phyloP scores from a whole-genome alignment of 2,113 vertebrate genomes.

The Taxidea taxus region DNA sequence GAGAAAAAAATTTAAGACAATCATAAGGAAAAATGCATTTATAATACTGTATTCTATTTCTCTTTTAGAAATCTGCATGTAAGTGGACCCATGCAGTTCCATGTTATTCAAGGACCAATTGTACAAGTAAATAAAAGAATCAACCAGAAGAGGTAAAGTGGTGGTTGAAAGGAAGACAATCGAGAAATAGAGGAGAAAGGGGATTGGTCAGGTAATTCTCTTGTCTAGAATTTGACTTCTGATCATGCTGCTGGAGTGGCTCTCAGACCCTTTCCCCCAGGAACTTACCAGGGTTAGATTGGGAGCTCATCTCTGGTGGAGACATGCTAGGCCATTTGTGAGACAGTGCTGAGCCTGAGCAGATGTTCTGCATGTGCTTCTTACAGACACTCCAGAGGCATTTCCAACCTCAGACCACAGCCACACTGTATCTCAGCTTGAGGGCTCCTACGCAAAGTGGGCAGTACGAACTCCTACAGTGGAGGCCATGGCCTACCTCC shows the following conservation, averaged over 20 bases:
- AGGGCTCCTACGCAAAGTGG: not conserved
- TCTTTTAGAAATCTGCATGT: not conserved
- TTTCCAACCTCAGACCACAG: not conserved
- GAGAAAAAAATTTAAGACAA: not conserved
- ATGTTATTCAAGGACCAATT: not conserved
- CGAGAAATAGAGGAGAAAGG: not conserved
- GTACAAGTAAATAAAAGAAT: not conserved
- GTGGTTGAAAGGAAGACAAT: not conserved
- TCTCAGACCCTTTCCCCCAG: not conserved
- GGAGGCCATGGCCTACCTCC: not conserved
- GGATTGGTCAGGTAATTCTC: not conserved
- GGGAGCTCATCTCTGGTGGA: not conserved
- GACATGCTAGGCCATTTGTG: not conserved
- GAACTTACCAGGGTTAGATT: not conserved
- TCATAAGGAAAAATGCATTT: not conserved
- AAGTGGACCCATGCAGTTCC: not conserved
- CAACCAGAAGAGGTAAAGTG: not conserved
- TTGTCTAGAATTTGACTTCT: not conserved
- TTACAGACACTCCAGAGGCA: not conserved
- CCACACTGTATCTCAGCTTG: not conserved
- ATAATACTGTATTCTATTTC: not conserved
- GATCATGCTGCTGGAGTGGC: not conserved
- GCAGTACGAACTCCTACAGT: not conserved
- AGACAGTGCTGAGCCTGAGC: not conserved
- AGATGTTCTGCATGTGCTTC: not conserved